Evolutionary conservation across 2,113 vertebrate species (phyloP).

Genomic region (Tetrax tetrax): DNA sequence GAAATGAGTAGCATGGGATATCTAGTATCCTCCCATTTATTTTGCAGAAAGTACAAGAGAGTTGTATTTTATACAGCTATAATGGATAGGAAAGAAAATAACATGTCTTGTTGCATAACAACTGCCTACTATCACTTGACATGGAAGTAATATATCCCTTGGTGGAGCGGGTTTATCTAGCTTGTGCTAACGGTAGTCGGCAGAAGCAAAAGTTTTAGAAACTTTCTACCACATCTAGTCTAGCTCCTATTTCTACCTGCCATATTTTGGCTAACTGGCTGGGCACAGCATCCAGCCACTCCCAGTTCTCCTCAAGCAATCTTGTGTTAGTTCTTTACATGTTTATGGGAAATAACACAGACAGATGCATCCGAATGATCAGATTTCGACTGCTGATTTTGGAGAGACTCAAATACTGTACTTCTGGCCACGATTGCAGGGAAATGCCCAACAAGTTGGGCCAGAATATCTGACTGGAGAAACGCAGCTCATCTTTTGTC

Average conservation of each 20-base stretch:
- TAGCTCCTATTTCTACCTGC: not conserved
- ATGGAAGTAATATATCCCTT: not conserved
- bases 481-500: not conserved
- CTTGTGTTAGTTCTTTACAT: not conserved
- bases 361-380: fast-evolving
- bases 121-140: not conserved
- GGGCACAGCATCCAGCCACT: not conserved
- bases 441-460: not conserved
- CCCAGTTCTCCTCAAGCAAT: not conserved
- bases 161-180: not conserved
- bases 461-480: not conserved
- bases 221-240: not conserved
- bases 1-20: not conserved
- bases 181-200: not conserved
- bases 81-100: not conserved
- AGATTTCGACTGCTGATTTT: not conserved
- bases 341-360: not conserved
- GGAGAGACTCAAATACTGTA: not conserved
- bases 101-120: not conserved
- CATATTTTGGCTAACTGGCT: not conserved
- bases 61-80: not conserved
- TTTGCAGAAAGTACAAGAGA: not conserved
- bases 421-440: not conserved
- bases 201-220: not conserved
- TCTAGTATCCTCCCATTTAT: not conserved